Evolutionary conservation across 2,797 vertebrate species (phyloP), one percentile per base, ranked within the genome.

Genomic region (Pseudocheirus occidentalis): DNA sequence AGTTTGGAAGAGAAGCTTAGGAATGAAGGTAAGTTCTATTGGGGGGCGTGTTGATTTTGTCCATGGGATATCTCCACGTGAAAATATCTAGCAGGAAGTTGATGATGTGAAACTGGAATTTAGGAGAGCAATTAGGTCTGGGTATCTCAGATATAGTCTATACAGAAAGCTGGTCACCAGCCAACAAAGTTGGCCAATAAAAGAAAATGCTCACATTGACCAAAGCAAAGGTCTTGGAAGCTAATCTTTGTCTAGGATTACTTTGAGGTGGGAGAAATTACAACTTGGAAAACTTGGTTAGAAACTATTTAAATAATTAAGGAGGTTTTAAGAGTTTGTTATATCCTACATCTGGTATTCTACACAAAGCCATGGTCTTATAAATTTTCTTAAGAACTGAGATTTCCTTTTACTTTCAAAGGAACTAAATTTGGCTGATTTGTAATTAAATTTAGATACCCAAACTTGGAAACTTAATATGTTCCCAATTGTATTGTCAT

Each of bases 381-480:
- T 55, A 62, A 93, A 89, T 53, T 93, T 24, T 91, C 66, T 46
- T 55, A 12, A 66, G 94, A 66, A 31, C 24, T 29, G 87, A 2
- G 11, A 1, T 87, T 92, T 95, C 31, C 81, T 87, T 89, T 92
- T 31, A 12, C 40, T 59, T 66, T 55, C 34, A 91, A 27, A 53
- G 27, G 66, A 50, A 57, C 55, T n/a, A 62, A 5, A 66, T 54
- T 62, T 92, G 91, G 27, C 93, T 29, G 52, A 56, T 14, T 46
- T 90, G 1, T 66, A 57, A 95, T 56, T 56, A 87, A 87, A 87
- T 11, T 21, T 18, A 52, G 92, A 59, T 29, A 34, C 52, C 93
- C 92, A n/a, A 91, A 91, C 34, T 87, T 55, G 52, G 40, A 54
- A 59, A 57, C 81, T 93, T 91, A 94, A 55, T 40, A 94, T 50